Evolutionary conservation across 2,797 vertebrate species (phyloP), one percentile per base, ranked within the genome.

Genomic region (Sebastes cheni): DNA sequence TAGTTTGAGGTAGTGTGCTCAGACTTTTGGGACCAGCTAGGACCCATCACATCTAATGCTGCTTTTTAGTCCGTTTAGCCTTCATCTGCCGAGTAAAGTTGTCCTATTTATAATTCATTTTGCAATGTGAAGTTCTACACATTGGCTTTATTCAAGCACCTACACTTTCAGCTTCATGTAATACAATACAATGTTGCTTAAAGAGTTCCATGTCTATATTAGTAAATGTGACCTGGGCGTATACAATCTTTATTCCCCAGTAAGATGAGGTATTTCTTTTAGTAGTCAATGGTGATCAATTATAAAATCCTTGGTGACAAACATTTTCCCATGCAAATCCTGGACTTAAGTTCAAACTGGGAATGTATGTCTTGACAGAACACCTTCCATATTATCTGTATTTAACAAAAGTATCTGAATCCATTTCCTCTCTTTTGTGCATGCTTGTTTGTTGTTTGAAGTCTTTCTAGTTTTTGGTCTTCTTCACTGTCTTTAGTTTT

Each of bases 361-460:
- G 2, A 68, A n/a, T 65, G 16, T 56, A n/a, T 58, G 16, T 11
- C 22, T 54, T 30, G 12, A 10, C 36, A n/a, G 0, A 39, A 39
- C 23, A 25, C n/a, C 3, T 30, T 59, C 36, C 16, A 32, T 20
- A n/a, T 52, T 23, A 0, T 60, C 34, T 6, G 1, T 52, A 34
- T 25, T 60, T 18, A 77, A 55, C 54, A 30, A 18, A 18, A 20
- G 22, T 13, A n/a, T 64, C 50, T 34, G 4, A 29, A 2, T 62
- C 23, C 9, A 1, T 30, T 46, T 67, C 22, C 29, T 61, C 58
- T 67, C 27, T 82, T 32, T 64, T 60, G n/a, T 88, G 86, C 77
- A 73, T 81, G 82, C 46, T 52, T 67, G 75, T 73, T 81, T 78
- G 22, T 71, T 72, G 73, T 88, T 86, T 90, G 56, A 81, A 68